Evolutionary conservation across 2,888 invertebrate species (phyloP).

Genomic region (Drosophila greeni): DNA sequence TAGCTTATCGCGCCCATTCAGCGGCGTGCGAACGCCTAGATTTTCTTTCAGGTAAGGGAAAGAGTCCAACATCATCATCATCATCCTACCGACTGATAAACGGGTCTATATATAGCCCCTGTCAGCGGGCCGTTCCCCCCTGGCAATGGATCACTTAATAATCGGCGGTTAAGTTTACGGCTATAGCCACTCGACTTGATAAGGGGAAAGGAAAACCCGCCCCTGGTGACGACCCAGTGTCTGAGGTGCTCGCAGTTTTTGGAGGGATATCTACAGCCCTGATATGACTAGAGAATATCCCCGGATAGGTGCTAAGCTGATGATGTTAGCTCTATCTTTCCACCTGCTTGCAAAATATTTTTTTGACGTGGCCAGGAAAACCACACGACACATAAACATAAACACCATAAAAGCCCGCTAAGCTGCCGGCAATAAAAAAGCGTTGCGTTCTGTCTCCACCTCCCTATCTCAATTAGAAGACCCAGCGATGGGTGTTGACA

Average conservation of each 20-base stretch:
- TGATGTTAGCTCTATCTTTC: background rate
- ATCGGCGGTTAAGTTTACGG: conserved; percentile 31
- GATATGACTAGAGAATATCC: conserved; percentile 14
- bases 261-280: conserved; percentile 2
- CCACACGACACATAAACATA: conserved; percentile 27
- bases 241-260: conserved; percentile 6
- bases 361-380: conserved; percentile 26
- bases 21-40: conserved; percentile 21
- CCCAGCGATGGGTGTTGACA: conserved; percentile 28
- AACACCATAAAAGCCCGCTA: conserved; percentile 33
- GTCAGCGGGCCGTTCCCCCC: conserved; percentile 24
- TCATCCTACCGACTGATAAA: conserved; percentile 21
- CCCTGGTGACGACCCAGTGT: conserved; percentile 22
- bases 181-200: conserved; percentile 30
- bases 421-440: conserved; percentile 24
- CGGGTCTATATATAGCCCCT: conserved; percentile 20
- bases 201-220: background rate
- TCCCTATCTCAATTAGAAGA: conserved; percentile 17
- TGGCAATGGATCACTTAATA: conserved; percentile 32
- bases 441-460: background rate
- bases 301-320: conserved; percentile 11
- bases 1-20: conserved; percentile 33
- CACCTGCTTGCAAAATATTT: conserved; percentile 20
- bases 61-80: conserved; percentile 4
- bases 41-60: conserved; percentile 26